A percentile compares a stretch with the other conserved stretches of the same genome.
phyloP scores from a whole-genome alignment of 2,888 invertebrate species.

The Spilosoma lubricipeda region DNA sequence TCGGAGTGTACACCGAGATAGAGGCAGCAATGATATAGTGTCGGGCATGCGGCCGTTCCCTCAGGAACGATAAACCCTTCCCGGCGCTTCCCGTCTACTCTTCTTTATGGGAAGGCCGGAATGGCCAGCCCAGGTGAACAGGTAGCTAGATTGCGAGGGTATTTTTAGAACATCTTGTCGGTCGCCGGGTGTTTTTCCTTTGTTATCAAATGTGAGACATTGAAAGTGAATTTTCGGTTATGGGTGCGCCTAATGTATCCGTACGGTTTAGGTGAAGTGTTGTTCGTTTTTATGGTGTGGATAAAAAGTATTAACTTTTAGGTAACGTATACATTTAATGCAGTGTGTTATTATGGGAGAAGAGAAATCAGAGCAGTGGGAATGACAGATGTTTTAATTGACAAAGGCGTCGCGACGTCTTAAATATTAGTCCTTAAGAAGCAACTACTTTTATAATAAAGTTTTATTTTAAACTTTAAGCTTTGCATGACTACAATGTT shows the following conservation, averaged over 20 bases:
- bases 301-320: constrained; percentile 47
- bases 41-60: constrained; percentile 81
- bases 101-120: constrained; percentile 86
- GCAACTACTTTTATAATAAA: background rate
- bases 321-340: background rate
- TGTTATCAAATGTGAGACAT: constrained; percentile 83
- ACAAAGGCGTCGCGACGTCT: too few species aligned
- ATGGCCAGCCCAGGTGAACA: constrained; percentile 85
- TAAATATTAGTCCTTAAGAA: background rate
- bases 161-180: constrained; percentile 85
- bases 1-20: constrained; percentile 75
- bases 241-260: constrained; percentile 71
- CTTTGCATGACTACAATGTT: background rate
- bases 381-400: background rate
- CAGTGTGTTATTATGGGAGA: constrained; percentile 23
- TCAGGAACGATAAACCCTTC: constrained; percentile 85
- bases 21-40: constrained; percentile 85
- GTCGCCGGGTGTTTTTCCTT: constrained; percentile 83
- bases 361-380: background rate
- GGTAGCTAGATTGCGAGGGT: constrained; percentile 84
- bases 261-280: constrained; percentile 61
- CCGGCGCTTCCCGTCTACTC: constrained; percentile 83
- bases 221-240: constrained; percentile 74
- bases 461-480: background rate
- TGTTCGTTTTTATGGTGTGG: constrained; percentile 62